Conservation (phyloP, 2,113 vertebrate species). For the Passer montanus region DNA sequence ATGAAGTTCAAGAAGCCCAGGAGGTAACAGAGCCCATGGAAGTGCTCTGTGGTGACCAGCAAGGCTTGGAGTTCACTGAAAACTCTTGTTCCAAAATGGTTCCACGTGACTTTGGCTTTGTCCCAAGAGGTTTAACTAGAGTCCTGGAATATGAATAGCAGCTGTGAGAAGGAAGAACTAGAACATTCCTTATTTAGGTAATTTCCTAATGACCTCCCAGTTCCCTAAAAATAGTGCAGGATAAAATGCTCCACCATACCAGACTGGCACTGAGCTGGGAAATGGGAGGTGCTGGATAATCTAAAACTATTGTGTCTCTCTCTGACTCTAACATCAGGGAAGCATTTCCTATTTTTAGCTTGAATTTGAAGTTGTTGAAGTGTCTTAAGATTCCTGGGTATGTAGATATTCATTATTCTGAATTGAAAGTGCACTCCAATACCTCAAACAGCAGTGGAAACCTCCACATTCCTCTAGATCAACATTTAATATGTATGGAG, state of each 20-base stretch:
- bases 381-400: background rate
- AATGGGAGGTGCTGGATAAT: slow-evolving; percentile 43
- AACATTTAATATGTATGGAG: background rate
- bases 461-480: background rate
- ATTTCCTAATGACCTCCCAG: slow-evolving; percentile 44
- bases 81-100: background rate
- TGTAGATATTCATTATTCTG: background rate
- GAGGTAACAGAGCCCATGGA: background rate
- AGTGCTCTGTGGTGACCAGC: background rate
- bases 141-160: slow-evolving; percentile 39
- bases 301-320: background rate
- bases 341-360: slow-evolving; percentile 21
- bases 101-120: background rate
- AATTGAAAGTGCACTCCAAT: background rate
- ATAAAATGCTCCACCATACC: background rate
- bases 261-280: slow-evolving; percentile 2
- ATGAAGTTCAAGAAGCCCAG: background rate
- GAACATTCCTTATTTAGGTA: slow-evolving; percentile 61
- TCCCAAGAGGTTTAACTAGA: slow-evolving; percentile 16
- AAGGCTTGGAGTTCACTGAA: background rate
- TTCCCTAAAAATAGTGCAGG: slow-evolving; percentile 54
- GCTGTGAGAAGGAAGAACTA: slow-evolving; percentile 34
- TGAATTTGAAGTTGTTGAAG: background rate
- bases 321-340: background rate
- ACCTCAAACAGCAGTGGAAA: background rate